These are phyloP conservation scores for Portunus trituberculatus DNA, from an alignment of 1,140 invertebrate genomes.

Conservation along the genomic window DNA sequence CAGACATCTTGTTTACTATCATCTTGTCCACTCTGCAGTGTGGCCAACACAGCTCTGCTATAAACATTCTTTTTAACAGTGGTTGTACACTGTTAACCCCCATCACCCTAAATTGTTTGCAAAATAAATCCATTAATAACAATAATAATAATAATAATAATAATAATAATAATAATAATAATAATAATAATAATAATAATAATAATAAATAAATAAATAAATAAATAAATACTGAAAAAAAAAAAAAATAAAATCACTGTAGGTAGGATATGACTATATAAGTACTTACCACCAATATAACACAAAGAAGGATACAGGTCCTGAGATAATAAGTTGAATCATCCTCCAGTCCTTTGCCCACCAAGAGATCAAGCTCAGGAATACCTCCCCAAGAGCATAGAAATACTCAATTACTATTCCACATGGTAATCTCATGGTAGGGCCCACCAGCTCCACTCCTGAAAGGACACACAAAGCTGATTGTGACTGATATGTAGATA, in stretches of 20 bases:
- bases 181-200: too few species aligned
- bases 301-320: slow-evolving; percentile 85
- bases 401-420: slow-evolving; percentile 88
- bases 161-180: slow-evolving; percentile 61
- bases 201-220: too few species aligned
- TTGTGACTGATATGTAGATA: too few species aligned
- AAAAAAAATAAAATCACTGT: too few species aligned
- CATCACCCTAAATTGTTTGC: too few species aligned
- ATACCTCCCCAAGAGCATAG: slow-evolving; percentile 87
- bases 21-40: too few species aligned
- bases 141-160: slow-evolving; percentile 77
- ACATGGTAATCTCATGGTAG: slow-evolving; percentile 87
- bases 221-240: too few species aligned
- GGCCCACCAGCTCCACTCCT: slow-evolving; percentile 90
- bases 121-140: too few species aligned
- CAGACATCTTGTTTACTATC: too few species aligned
- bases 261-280: background rate
- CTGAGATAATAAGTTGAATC: slow-evolving; percentile 85
- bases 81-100: too few species aligned
- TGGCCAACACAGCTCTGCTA: too few species aligned
- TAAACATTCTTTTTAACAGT: too few species aligned
- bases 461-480: slow-evolving; percentile 71
- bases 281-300: slow-evolving; percentile 83
- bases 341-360: slow-evolving; percentile 86
- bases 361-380: slow-evolving; percentile 86